phyloP scores from a whole-genome alignment of 2,888 invertebrate species.

The Zelleria hepariella region DNA sequence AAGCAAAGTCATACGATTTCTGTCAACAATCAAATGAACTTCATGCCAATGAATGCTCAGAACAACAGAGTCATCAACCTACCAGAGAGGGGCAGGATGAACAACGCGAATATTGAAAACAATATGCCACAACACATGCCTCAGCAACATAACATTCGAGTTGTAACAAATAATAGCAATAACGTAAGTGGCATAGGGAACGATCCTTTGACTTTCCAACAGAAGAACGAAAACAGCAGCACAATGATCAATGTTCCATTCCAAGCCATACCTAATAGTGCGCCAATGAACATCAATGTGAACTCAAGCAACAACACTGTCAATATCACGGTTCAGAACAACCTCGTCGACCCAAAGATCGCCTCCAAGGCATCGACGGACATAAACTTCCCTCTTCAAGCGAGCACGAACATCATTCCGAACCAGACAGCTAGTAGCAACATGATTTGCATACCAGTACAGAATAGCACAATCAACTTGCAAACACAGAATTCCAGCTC shows the following conservation, averaged over 20 bases:
- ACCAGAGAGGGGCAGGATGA: slow-evolving; percentile 56
- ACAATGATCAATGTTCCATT: slow-evolving; percentile 68
- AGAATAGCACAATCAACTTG: slow-evolving; percentile 58
- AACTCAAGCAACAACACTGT: slow-evolving; percentile 66
- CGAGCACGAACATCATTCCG: slow-evolving; percentile 43
- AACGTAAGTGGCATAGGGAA: slow-evolving; percentile 41
- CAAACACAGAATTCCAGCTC: slow-evolving; percentile 59
- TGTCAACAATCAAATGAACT: slow-evolving; percentile 59
- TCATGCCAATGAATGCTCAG: slow-evolving; percentile 61
- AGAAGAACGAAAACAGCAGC: slow-evolving; percentile 48
- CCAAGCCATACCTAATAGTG: slow-evolving; percentile 65
- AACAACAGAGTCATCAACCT: slow-evolving; percentile 61
- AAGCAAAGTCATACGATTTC: slow-evolving; percentile 57
- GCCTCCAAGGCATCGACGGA: slow-evolving; percentile 57
- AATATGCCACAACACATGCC: slow-evolving; percentile 54
- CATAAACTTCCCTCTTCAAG: slow-evolving; percentile 55
- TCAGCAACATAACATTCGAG: slow-evolving; percentile 62
- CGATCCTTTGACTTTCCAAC: slow-evolving; percentile 55
- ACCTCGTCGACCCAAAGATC: slow-evolving; percentile 63
- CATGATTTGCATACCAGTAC: slow-evolving; percentile 62
- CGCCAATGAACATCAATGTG: slow-evolving; percentile 66
- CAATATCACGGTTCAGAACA: slow-evolving; percentile 64
- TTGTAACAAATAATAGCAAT: slow-evolving; percentile 55
- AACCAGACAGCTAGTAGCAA: slow-evolving; percentile 47
- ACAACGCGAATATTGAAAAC: slow-evolving; percentile 43